phyloP scores from a whole-genome alignment of 2,888 invertebrate genomes.

The Syrphus vitripennis region DNA sequence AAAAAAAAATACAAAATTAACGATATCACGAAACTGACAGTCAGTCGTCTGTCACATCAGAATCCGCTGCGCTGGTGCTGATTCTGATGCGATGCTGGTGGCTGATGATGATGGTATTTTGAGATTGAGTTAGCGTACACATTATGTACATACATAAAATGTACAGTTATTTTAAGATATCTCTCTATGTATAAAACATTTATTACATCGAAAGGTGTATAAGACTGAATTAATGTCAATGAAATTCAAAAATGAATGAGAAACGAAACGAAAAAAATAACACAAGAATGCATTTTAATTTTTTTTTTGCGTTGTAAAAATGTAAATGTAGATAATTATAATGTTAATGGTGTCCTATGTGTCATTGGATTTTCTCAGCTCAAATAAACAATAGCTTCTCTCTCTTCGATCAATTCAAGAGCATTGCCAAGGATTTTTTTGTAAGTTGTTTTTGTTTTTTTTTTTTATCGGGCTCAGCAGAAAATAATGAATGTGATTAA shows the following conservation, averaged over 20 bases:
- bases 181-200: background rate
- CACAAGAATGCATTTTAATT: background rate
- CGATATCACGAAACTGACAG: constrained; percentile 38
- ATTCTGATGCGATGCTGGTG: background rate
- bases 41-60: constrained; percentile 52
- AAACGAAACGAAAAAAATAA: background rate
- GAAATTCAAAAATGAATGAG: constrained; percentile 38
- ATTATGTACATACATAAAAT: background rate
- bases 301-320: constrained; percentile 21
- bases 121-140: background rate
- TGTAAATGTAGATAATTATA: constrained; percentile 10
- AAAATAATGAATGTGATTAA: constrained; percentile 32
- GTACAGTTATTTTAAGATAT: constrained; percentile 44
- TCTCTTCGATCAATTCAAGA: constrained; percentile 53
- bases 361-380: constrained; percentile 11
- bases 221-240: constrained; percentile 59
- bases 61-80: constrained; percentile 15
- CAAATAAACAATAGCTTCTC: background rate
- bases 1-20: background rate
- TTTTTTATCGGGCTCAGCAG: background rate
- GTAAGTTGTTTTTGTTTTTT: background rate
- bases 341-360: constrained; percentile 11
- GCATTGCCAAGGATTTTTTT: constrained; percentile 58
- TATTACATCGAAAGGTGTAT: constrained; percentile 4
- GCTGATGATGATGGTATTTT: constrained; percentile 10